Conservation (phyloP, 2,797 vertebrate genomes). For the Pseudochirops cupreus region DNA sequence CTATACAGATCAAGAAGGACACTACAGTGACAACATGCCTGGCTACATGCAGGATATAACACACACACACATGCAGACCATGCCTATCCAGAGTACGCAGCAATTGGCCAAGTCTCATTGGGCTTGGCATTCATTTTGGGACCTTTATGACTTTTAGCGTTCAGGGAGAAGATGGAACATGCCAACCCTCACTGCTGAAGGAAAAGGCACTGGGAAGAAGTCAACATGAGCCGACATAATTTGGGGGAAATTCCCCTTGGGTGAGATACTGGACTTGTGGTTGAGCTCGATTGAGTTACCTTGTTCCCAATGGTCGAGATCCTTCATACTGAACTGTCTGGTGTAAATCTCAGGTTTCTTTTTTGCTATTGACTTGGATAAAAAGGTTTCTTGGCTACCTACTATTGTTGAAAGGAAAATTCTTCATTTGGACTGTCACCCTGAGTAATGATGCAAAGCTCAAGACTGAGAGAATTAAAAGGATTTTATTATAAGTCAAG, state of each 20-base stretch:
- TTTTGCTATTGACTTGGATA: neutral
- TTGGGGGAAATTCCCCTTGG: neutral
- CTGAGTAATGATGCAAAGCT: too few species aligned
- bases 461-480: too few species aligned
- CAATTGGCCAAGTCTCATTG: neutral
- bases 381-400: neutral
- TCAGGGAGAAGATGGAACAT: neutral
- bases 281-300: neutral
- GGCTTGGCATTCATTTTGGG: neutral
- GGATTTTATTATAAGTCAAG: too few species aligned
- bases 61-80: neutral
- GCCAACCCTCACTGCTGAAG: neutral
- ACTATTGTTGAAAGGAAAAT: too few species aligned
- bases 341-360: neutral
- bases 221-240: neutral
- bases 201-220: neutral
- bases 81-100: neutral
- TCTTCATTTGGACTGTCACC: too few species aligned
- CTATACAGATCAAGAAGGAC: too few species aligned
- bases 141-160: neutral
- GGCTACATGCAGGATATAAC: neutral
- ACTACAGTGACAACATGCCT: neutral
- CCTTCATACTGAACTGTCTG: neutral
- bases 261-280: neutral
- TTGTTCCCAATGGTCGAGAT: neutral